phyloP scores from a whole-genome alignment of 2,888 invertebrate genomes.

The Noctua comes region DNA sequence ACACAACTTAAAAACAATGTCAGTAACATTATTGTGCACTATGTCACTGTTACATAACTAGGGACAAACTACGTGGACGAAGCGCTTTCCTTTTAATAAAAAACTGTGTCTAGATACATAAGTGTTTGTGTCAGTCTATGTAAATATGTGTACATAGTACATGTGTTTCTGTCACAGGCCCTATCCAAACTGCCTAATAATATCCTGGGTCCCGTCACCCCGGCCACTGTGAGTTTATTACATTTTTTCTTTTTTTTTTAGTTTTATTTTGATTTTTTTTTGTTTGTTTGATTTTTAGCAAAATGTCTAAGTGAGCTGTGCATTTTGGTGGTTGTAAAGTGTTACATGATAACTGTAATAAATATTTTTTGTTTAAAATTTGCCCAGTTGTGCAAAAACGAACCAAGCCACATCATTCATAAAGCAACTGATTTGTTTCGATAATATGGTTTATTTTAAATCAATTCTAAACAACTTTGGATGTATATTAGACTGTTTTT shows the following conservation, averaged over 20 bases:
- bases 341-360: background rate
- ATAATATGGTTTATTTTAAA: background rate
- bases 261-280: constrained; percentile 52
- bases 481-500: background rate
- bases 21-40: background rate
- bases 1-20: background rate
- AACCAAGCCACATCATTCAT: background rate
- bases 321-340: constrained; percentile 21
- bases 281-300: constrained; percentile 43
- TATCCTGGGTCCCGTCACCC: constrained; percentile 86
- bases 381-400: background rate
- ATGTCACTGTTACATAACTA: background rate
- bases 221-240: constrained; percentile 85
- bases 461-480: background rate
- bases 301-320: constrained; percentile 23
- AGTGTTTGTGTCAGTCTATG: constrained; percentile 58
- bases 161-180: constrained; percentile 79
- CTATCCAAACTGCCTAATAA: constrained; percentile 88
- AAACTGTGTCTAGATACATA: constrained; percentile 42
- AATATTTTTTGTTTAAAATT: background rate
- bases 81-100: background rate
- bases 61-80: constrained; percentile 1
- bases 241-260: constrained; percentile 67
- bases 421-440: background rate
- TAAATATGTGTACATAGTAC: constrained; percentile 62